phyloP scores from a whole-genome alignment of 2,113 vertebrate species.

The Embiotoca jacksoni region DNA sequence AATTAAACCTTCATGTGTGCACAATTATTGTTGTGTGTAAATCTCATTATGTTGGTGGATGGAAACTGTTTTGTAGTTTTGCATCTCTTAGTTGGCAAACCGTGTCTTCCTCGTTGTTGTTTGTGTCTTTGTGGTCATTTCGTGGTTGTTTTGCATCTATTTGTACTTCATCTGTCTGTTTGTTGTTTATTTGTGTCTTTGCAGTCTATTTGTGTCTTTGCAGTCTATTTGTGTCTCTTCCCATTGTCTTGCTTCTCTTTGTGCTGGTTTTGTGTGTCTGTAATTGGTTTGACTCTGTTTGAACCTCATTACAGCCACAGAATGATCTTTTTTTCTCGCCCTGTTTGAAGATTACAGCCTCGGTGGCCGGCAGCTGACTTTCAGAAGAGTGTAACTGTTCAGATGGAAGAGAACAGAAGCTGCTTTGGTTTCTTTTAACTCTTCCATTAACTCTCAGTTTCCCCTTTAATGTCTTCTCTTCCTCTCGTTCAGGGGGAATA shows the following conservation, averaged over 20 bases:
- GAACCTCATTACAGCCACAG: slow-evolving; percentile 66
- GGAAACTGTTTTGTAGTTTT: not conserved
- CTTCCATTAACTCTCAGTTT: not conserved
- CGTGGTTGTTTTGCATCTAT: not conserved
- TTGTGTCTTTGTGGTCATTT: not conserved
- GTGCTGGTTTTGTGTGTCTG: not conserved
- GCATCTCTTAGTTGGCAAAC: not conserved
- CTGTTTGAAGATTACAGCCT: slow-evolving; percentile 39
- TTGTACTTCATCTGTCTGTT: not conserved
- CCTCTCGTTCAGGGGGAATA: not conserved
- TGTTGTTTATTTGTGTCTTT: not conserved
- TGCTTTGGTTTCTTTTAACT: no score
- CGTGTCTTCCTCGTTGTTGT: no score
- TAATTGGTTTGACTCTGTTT: slow-evolving; percentile 72
- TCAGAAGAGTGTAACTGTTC: not conserved
- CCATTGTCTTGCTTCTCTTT: no score
- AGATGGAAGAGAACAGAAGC: slow-evolving; percentile 4
- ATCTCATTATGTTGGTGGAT: not conserved
- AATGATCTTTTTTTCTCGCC: slow-evolving; percentile 44
- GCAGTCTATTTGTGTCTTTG: no score
- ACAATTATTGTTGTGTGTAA: not conserved
- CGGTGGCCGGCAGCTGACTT: not conserved
- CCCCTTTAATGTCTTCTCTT: not conserved
- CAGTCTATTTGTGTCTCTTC: no score
- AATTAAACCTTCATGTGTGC: no score